Percentiles rank a stretch among this genome's conserved stretches.
These are phyloP conservation scores for Anoplophora glabripennis DNA, from an alignment of 1,140 invertebrate species.

Conservation along the genomic window DNA sequence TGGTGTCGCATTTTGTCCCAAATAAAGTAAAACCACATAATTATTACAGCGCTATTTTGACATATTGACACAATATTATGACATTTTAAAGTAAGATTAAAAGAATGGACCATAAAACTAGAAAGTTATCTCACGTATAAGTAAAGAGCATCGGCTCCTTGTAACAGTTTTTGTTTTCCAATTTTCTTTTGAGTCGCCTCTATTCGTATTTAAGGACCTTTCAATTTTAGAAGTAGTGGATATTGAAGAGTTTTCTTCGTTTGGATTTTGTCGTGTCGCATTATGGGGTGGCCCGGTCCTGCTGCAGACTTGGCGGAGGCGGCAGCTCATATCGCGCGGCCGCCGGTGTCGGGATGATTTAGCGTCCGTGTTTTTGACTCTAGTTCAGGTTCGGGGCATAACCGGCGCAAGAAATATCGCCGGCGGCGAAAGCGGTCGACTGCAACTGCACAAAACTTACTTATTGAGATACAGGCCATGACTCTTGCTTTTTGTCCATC, in stretches of 20 bases:
- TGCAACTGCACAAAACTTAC: conserved; percentile 10
- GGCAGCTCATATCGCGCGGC: background rate
- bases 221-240: too few species aligned
- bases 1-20: too few species aligned
- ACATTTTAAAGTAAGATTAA: too few species aligned
- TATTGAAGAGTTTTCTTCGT: background rate
- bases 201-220: too few species aligned
- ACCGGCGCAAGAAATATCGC: conserved; percentile 4
- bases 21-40: too few species aligned
- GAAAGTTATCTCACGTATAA: too few species aligned
- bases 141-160: too few species aligned
- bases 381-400: background rate
- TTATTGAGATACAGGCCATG: conserved; percentile 13
- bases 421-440: background rate
- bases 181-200: too few species aligned
- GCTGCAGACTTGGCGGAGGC: background rate
- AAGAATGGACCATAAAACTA: too few species aligned
- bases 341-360: conserved; percentile 11
- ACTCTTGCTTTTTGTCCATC: background rate
- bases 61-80: too few species aligned
- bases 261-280: background rate
- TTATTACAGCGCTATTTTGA: too few species aligned
- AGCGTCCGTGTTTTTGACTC: conserved; percentile 4
- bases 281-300: background rate
- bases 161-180: too few species aligned